phyloP scores from a whole-genome alignment of 2,888 invertebrate genomes.

The Nomada hirtipes region DNA sequence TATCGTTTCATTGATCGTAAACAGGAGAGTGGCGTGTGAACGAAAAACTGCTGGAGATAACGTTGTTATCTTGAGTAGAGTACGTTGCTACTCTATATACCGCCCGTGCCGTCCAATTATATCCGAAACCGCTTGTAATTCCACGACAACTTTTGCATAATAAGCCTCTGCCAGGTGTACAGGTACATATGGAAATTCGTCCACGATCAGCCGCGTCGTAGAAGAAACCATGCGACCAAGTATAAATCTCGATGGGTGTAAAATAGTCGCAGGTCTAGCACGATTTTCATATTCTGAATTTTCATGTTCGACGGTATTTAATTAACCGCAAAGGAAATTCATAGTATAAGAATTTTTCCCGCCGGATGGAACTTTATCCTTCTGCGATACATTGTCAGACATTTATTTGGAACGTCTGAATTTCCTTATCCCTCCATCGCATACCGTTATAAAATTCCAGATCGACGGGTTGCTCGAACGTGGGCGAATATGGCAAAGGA shows the following conservation, averaged over 20 bases:
- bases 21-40: constrained; percentile 14
- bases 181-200: neutral
- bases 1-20: constrained; percentile 44
- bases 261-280: no score
- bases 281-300: no score
- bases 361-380: no score
- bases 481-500: constrained; percentile 33
- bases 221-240: neutral
- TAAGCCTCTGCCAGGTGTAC: neutral
- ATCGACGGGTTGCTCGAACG: constrained; percentile 43
- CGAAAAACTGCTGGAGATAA: constrained; percentile 10
- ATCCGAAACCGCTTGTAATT: constrained; percentile 23
- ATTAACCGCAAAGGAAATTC: no score
- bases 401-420: constrained; percentile 44
- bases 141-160: constrained; percentile 23
- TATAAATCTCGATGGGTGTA: neutral
- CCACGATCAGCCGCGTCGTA: neutral
- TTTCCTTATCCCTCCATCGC: constrained; percentile 1
- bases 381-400: constrained; percentile 22
- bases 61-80: constrained; percentile 29
- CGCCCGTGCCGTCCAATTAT: constrained; percentile 26
- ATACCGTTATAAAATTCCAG: constrained; percentile 39
- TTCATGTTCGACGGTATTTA: no score
- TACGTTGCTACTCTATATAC: neutral
- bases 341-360: no score